Conservation (phyloP, 2,113 vertebrate genomes). For the Malurus alboscapulatus region DNA sequence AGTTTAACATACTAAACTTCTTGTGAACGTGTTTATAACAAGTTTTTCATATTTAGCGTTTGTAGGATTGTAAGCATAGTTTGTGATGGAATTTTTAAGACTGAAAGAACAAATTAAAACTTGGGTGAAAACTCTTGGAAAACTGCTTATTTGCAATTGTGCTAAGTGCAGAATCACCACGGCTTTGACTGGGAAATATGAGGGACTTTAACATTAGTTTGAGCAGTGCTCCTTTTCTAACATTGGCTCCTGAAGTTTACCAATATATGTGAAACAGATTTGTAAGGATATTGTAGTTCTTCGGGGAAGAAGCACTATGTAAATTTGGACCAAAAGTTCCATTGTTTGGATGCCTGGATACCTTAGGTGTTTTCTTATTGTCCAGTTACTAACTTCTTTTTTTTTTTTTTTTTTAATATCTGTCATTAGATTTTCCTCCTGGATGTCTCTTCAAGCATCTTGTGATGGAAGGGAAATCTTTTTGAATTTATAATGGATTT, state of each 20-base stretch:
- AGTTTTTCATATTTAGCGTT: not conserved
- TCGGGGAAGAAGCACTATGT: not conserved
- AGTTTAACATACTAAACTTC: not conserved
- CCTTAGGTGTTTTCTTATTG: not conserved
- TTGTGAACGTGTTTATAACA: not conserved
- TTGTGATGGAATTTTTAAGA: not conserved
- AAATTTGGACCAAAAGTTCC: not conserved
- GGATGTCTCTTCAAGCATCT: slow-evolving; percentile 60
- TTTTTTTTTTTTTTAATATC: slow-evolving; percentile 23
- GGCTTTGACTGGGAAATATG: not conserved
- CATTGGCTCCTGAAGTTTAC: not conserved
- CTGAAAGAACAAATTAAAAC: not conserved
- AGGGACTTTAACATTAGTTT: not conserved
- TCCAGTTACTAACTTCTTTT: slow-evolving; percentile 18
- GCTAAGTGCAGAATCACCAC: not conserved
- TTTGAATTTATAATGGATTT: slow-evolving; percentile 77
- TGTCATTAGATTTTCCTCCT: slow-evolving; percentile 69
- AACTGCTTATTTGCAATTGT: not conserved
- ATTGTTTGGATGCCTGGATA: not conserved
- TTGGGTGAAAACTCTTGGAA: not conserved
- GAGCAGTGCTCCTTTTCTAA: not conserved
- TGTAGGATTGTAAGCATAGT: not conserved
- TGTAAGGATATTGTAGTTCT: not conserved
- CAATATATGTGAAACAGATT: not conserved
- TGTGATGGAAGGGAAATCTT: slow-evolving; percentile 53